A percentile compares a stretch with the other conserved stretches of the same genome.
These are phyloP conservation scores for Dreissena polymorpha DNA, from an alignment of 1,140 invertebrate species.

Conservation along the genomic window DNA sequence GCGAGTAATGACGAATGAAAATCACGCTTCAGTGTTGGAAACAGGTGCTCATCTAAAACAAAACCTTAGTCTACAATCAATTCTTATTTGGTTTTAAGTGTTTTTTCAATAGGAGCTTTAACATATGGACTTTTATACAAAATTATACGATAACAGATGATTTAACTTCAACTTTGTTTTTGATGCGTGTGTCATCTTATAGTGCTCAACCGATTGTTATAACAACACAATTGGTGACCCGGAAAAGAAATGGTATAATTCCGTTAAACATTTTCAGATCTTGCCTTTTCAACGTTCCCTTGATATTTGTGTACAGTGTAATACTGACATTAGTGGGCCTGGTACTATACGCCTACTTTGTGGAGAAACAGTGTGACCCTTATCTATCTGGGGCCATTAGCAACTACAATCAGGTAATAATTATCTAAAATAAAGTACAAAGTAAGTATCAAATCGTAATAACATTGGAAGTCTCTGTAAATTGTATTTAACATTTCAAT, in stretches of 20 bases:
- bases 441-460: too few species aligned
- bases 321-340: constrained; percentile 86
- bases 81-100: too few species aligned
- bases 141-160: background rate
- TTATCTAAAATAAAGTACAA: too few species aligned
- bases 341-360: constrained; percentile 80
- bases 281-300: constrained; percentile 86
- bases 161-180: background rate
- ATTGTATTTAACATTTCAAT: too few species aligned
- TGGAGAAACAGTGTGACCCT: constrained; percentile 72
- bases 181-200: background rate
- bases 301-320: constrained; percentile 79
- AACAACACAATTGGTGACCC: background rate
- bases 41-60: too few species aligned
- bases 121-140: background rate
- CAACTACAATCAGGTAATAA: constrained; percentile 81
- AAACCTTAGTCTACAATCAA: background rate
- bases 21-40: background rate
- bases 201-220: background rate
- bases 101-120: background rate
- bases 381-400: constrained; percentile 61
- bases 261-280: constrained; percentile 82
- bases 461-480: too few species aligned
- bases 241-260: background rate
- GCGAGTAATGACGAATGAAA: background rate